Conservation (phyloP, 2,113 vertebrate species). For the Petromus typicus region DNA sequence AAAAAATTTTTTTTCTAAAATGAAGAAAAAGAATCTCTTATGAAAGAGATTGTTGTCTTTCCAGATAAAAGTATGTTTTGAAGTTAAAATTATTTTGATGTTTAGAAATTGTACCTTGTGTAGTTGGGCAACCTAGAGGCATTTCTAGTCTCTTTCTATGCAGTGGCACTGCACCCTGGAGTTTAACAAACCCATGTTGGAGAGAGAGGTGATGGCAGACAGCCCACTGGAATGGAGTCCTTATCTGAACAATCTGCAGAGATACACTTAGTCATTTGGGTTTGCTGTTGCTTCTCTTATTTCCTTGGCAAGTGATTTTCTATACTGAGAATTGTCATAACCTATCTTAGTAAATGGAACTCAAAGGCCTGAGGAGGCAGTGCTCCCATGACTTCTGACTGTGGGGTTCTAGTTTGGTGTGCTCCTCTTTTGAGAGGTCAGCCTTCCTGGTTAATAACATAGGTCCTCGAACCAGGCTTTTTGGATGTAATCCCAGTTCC, state of each 20-base stretch:
- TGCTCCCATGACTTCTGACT: background rate
- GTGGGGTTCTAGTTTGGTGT: background rate
- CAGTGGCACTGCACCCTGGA: background rate
- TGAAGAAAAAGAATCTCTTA: background rate
- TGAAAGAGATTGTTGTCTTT: slow-evolving; percentile 41
- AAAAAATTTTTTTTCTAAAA: background rate
- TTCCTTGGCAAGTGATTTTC: slow-evolving; percentile 14
- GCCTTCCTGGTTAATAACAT: background rate
- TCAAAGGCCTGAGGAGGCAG: background rate
- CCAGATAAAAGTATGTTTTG: slow-evolving; percentile 46
- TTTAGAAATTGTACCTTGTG: background rate
- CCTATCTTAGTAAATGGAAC: background rate
- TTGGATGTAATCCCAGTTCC: background rate
- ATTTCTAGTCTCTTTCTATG: background rate
- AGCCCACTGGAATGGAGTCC: background rate
- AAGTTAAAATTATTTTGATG: background rate
- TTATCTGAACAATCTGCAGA: background rate
- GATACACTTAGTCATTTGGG: background rate
- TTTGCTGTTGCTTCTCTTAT: background rate
- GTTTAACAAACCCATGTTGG: background rate
- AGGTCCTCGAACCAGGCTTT: background rate
- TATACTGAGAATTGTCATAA: background rate
- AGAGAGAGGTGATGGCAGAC: background rate
- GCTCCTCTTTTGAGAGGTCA: background rate
- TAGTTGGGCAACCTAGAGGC: background rate